These are phyloP conservation scores for Pterocles orientalis DNA, from an alignment of 2,113 vertebrate genomes.

Conservation along the genomic window DNA sequence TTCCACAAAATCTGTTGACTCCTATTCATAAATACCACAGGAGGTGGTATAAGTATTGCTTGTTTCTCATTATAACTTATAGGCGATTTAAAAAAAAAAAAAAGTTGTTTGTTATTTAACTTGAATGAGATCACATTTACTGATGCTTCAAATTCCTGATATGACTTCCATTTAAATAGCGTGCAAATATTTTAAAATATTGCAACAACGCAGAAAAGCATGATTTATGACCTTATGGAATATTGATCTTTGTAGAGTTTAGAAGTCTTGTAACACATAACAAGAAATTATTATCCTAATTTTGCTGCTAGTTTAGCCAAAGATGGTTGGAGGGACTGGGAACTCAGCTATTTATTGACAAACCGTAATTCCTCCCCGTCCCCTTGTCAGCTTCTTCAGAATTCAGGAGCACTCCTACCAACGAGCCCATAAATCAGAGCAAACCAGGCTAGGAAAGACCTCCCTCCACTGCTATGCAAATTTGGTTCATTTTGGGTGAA, in stretches of 20 bases:
- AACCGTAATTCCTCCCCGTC: not conserved
- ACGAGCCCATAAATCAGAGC: not conserved
- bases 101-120: not conserved
- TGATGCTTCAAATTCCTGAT: not conserved
- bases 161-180: not conserved
- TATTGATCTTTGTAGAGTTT: not conserved
- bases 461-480: rapidly evolving
- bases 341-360: not conserved
- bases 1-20: conserved; percentile 4
- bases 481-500: not conserved
- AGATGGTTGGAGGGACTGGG: not conserved
- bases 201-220: not conserved
- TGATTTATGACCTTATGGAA: not conserved
- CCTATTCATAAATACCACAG: not conserved
- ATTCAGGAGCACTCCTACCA: rapidly evolving
- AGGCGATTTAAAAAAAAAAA: not conserved
- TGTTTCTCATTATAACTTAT: not conserved
- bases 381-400: not conserved
- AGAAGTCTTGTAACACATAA: not conserved
- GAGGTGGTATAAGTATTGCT: not conserved
- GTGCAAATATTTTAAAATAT: not conserved
- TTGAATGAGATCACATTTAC: not conserved
- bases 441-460: not conserved
- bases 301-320: not conserved
- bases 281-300: not conserved